These are phyloP conservation scores for Hapalemur alaotrensis DNA, from an alignment of 2,797 vertebrate species.

Conservation along the genomic window DNA sequence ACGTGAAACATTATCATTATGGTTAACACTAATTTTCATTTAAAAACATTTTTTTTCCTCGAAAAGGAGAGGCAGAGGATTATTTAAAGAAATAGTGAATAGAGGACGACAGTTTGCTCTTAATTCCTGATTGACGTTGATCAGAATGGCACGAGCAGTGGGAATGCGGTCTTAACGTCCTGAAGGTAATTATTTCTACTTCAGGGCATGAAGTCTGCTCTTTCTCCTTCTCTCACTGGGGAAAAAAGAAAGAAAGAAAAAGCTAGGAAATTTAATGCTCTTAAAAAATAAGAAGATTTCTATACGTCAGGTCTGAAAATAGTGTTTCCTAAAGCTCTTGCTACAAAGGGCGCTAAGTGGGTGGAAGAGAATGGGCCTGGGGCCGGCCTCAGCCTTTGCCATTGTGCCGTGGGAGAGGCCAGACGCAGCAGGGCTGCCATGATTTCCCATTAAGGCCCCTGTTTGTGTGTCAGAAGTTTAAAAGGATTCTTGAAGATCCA, in stretches of 20 bases:
- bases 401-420: not conserved
- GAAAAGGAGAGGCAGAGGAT: constrained; percentile 50
- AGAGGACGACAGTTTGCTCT: constrained; percentile 9
- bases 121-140: constrained; percentile 63
- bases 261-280: constrained; percentile 8
- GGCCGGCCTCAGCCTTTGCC: not conserved
- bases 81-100: constrained; percentile 49
- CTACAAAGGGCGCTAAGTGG: not conserved
- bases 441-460: not conserved
- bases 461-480: not conserved
- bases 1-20: constrained; percentile 41
- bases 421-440: not conserved
- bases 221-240: constrained; percentile 36
- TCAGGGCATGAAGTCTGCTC: constrained; percentile 31
- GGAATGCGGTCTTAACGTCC: not conserved
- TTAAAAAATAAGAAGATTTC: constrained; percentile 59
- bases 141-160: constrained; percentile 16
- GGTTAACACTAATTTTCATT: constrained; percentile 35
- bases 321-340: constrained; percentile 1
- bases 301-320: not conserved
- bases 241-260: not conserved
- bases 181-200: constrained; percentile 68
- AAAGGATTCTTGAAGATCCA: not conserved
- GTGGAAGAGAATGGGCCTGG: not conserved
- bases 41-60: not conserved